Evolutionary conservation across 2,113 vertebrate species (phyloP), one percentile per base, ranked within the genome.

Genomic region (Speoplatyrhinus poulsoni): DNA sequence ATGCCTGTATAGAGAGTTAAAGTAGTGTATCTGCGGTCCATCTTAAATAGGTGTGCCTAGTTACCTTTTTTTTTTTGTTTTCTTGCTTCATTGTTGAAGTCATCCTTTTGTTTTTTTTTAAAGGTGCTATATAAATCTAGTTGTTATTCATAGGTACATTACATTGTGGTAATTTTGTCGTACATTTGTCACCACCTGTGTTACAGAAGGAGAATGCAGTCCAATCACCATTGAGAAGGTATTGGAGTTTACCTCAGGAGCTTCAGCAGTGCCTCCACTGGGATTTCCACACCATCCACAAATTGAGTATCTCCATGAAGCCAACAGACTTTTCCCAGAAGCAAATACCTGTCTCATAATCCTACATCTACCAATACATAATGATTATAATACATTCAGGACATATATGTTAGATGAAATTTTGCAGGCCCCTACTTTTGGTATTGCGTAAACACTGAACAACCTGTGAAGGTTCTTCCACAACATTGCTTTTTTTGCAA

Each of bases 281-380:
- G 61, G 74, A 41, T 76, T 71, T 36, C 52, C 62, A 11, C 56
- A 66, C 17, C 4, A 4, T 12, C 67, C 67, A 50, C 48, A 70
- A 70, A 76, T 66, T 16, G 2, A 67, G 41, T 70, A 71, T 50
- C 63, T 71, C 16, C 75, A 77, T 62, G 48, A 76, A 10, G 61
- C 8, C 13, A 46, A 19, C 15, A 60, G 64, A 69, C 64, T 69
- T 48, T 70, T 75, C 26, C 66, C 73, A 64, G 66, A 75, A 46
- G 73, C 73, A 16, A 75, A 69, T 41, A 63, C 72, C n/a, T 75
- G 65, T 53, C 16, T 56, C 3, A n/a, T 74, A 5, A 17, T 68
- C 5, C 58, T 73, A 4, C 19, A 41, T 5, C 62, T 72, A 2
- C 70, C 1, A 33, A 8, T 68, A 46, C 50, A 67, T 6, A 10